phyloP scores from a whole-genome alignment of 2,888 invertebrate genomes.

The Argyresthia albistria region DNA sequence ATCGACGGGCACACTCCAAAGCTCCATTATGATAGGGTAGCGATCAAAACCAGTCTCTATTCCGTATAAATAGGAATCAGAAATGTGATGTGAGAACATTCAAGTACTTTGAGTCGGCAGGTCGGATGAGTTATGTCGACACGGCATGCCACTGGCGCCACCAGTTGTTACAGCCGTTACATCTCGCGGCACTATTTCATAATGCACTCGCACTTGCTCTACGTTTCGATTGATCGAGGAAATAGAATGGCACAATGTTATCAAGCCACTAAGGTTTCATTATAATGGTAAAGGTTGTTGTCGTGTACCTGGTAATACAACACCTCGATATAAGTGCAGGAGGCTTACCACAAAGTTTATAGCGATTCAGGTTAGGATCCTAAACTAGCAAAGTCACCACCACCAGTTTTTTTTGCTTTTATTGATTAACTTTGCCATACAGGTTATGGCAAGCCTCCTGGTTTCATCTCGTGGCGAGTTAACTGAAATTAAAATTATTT shows the following conservation, averaged over 20 bases:
- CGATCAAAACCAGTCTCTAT: not conserved
- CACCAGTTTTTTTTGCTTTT: too few relatives aligned
- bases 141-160: constrained; percentile 28
- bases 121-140: constrained; percentile 29
- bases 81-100: not conserved
- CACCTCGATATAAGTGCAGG: too few relatives aligned
- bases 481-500: not conserved
- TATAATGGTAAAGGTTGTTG: not conserved
- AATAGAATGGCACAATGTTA: constrained; percentile 16
- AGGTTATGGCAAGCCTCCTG: too few relatives aligned
- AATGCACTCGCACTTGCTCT: constrained; percentile 27
- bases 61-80: not conserved
- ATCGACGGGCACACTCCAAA: constrained; percentile 23
- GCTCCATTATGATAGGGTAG: not conserved
- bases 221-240: constrained; percentile 32
- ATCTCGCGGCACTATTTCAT: constrained; percentile 49
- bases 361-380: too few relatives aligned
- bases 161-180: constrained; percentile 35
- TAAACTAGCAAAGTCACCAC: too few relatives aligned
- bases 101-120: constrained; percentile 15
- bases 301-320: too few relatives aligned
- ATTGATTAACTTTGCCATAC: too few relatives aligned
- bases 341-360: too few relatives aligned
- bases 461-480: not conserved
- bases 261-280: not conserved